Conservation (phyloP, 2,113 vertebrate species). For the Oophaga pumilio region DNA sequence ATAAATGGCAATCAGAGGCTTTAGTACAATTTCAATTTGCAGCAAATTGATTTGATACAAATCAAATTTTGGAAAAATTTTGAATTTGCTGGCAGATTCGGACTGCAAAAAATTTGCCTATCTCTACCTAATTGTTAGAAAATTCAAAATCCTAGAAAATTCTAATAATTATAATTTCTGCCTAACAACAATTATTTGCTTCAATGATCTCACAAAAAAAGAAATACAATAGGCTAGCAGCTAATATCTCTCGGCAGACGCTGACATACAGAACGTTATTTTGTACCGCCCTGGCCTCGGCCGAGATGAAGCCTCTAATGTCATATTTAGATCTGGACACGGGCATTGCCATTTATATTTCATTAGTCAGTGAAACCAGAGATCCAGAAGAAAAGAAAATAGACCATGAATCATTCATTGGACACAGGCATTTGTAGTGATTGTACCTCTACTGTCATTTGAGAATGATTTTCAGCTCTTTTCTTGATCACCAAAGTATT, state of each 20-base stretch:
- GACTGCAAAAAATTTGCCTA: too few relatives aligned
- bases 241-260: neutral
- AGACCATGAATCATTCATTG: slow-evolving; percentile 50
- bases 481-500: neutral
- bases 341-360: slow-evolving; percentile 53
- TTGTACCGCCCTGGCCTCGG: neutral
- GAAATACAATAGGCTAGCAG: neutral
- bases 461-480: neutral
- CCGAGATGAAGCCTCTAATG: slow-evolving; percentile 26
- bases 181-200: neutral
- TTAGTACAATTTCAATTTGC: too few relatives aligned
- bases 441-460: slow-evolving; percentile 12
- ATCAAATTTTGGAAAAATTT: too few relatives aligned
- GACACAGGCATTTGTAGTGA: slow-evolving; percentile 36
- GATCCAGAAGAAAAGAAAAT: slow-evolving; percentile 47
- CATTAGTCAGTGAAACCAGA: slow-evolving; percentile 53
- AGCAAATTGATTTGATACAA: too few relatives aligned
- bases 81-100: too few relatives aligned
- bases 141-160: too few relatives aligned
- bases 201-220: neutral
- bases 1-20: too few relatives aligned
- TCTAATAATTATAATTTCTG: neutral
- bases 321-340: slow-evolving; percentile 41
- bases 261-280: neutral
- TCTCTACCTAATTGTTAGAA: too few relatives aligned